Evolutionary conservation across 2,888 invertebrate genomes (phyloP), one percentile per base, ranked within the genome.

Genomic region (Apotomis capreana): DNA sequence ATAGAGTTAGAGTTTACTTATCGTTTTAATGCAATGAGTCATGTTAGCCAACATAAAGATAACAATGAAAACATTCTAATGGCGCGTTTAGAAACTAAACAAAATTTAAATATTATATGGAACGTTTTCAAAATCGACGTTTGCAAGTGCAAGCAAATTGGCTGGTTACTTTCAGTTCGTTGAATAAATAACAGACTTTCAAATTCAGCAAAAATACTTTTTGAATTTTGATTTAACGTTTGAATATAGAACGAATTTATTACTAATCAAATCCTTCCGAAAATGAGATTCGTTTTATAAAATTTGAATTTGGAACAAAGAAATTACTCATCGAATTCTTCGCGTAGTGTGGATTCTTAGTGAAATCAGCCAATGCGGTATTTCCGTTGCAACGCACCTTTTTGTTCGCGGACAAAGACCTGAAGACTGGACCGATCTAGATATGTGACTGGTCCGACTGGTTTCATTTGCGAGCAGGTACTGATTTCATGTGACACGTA

Each of bases 351-450:
- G 64, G 55, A 46, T 65, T 65, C 55, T 26, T 46, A 55, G 58
- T 68, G 58, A 68, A 68, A 62, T 63, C 58, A 63, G 68, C 62
- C 68, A 68, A 52, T 67, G 49, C 62, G 63, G 69, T 36, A 63
- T 72, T 72, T 72, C 68, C 72, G 72, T 37, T 68, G 58, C 72
- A 68, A 46, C 58, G 62, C 58, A 63, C 57, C 57, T 57, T 62
- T 69, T 62, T 51, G 57, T 37, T 12, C 15, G 57, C 72, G 72
- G 62, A 72, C 72, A 72, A 72, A 72, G 63, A 72, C 72, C 68
- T 72, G 62, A 62, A 44, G 44, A 46, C 68, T 72, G 72, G 72
- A 68, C 54, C 68, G 60, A 63, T 72, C 72, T 68, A 72, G 72
- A 72, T 68, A 62, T 10, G 10, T 54, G 58, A 72, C 63, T 61